Evolutionary conservation across 2,797 vertebrate genomes (phyloP).

Genomic region (Rhinophrynus dorsalis): DNA sequence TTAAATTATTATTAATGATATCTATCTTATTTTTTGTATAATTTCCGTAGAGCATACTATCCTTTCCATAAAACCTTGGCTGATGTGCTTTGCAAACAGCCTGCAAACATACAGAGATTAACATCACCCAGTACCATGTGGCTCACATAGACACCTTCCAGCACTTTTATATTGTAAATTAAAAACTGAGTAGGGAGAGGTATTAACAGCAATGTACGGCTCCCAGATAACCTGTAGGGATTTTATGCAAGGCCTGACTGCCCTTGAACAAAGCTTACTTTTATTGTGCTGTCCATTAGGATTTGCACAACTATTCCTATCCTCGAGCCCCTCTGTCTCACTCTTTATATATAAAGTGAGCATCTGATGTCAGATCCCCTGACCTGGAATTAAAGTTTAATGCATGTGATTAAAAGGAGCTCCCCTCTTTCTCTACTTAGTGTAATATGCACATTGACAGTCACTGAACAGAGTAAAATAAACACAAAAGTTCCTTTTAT

Average conservation of each 20-base stretch:
- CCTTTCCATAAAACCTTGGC: not conserved
- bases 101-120: not conserved
- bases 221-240: constrained; percentile 26
- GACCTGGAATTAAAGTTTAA: constrained; percentile 35
- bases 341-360: constrained; percentile 38
- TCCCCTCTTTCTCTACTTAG: not conserved
- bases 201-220: not conserved
- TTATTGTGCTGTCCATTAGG: constrained; percentile 25
- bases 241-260: constrained; percentile 19
- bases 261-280: constrained; percentile 32
- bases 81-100: too few relatives aligned
- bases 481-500: not conserved
- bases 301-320: constrained; percentile 18
- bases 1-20: too few relatives aligned
- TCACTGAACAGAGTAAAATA: not conserved
- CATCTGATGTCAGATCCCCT: constrained; percentile 31
- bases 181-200: not conserved
- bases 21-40: too few relatives aligned
- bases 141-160: not conserved
- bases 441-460: not conserved
- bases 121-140: not conserved
- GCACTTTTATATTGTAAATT: constrained; percentile 13
- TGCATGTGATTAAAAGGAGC: constrained; percentile 19
- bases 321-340: constrained; percentile 7
- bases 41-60: too few relatives aligned